Evolutionary conservation across 2,888 invertebrate genomes (phyloP).

Genomic region (Drosophila anomelani): DNA sequence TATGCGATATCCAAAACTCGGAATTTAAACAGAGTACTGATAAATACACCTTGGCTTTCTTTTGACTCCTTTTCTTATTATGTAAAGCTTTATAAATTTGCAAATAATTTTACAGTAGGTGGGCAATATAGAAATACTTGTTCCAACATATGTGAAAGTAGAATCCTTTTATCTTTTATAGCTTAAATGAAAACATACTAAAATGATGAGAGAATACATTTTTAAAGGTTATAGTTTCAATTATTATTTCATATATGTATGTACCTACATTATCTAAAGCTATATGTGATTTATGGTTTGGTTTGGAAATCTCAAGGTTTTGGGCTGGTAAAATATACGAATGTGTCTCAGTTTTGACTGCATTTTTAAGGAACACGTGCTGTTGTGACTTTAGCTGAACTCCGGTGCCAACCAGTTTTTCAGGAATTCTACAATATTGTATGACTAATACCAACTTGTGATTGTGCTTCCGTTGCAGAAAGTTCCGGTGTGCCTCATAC

Average conservation of each 20-base stretch:
- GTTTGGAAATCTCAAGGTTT: not conserved
- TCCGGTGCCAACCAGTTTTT: conserved; percentile 12
- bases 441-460: conserved; percentile 7
- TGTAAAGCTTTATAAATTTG: too few species aligned
- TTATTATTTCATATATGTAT: not conserved
- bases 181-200: not conserved
- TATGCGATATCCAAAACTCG: too few species aligned
- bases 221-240: not conserved
- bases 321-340: not conserved
- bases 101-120: not conserved
- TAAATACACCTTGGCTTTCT: too few species aligned
- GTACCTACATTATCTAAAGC: too few species aligned
- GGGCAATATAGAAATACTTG: not conserved
- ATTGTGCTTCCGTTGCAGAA: conserved; percentile 86
- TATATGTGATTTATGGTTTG: too few species aligned
- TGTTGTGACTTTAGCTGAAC: conserved; percentile 3
- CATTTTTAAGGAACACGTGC: not conserved
- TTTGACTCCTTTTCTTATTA: too few species aligned
- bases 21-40: too few species aligned
- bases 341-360: not conserved
- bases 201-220: too few species aligned
- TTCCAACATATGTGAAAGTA: too few species aligned
- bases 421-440: not conserved
- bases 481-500: conserved; percentile 96
- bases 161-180: not conserved